phyloP scores from a whole-genome alignment of 2,113 vertebrate genomes.

The Larimichthys crocea region DNA sequence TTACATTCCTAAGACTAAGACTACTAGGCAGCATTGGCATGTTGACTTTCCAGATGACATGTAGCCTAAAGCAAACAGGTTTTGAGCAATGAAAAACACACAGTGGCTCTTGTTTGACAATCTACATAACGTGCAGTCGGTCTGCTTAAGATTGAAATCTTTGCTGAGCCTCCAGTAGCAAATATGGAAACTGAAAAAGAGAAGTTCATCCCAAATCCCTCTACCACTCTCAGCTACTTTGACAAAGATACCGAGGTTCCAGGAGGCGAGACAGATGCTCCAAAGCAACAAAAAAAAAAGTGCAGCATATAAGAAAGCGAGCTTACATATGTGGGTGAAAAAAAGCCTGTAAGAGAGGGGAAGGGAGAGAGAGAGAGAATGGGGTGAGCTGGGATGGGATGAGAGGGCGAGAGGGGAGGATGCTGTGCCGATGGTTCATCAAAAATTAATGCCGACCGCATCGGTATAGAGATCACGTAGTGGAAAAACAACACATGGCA shows the following conservation, averaged over 20 bases:
- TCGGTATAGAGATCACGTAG: slow-evolving; percentile 88
- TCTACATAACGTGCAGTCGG: slow-evolving; percentile 32
- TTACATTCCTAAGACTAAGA: not conserved
- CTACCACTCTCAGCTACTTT: slow-evolving; percentile 70
- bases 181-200: slow-evolving; percentile 50
- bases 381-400: slow-evolving; percentile 55
- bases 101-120: slow-evolving; percentile 42
- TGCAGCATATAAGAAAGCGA: slow-evolving; percentile 69
- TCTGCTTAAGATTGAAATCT: slow-evolving; percentile 61
- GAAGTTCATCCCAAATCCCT: slow-evolving; percentile 70
- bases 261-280: slow-evolving; percentile 70
- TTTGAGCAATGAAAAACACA: slow-evolving; percentile 38
- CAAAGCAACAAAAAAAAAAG: slow-evolving; percentile 70
- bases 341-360: slow-evolving; percentile 54
- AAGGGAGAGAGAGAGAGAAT: slow-evolving; percentile 41
- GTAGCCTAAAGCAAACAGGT: slow-evolving; percentile 26
- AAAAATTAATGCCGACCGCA: slow-evolving; percentile 86
- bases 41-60: slow-evolving; percentile 17
- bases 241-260: slow-evolving; percentile 72
- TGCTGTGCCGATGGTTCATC: slow-evolving; percentile 80
- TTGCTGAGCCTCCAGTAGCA: slow-evolving; percentile 57
- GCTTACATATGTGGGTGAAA: slow-evolving; percentile 67
- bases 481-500: slow-evolving; percentile 84
- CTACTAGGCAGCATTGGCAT: not conserved
- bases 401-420: slow-evolving; percentile 80